Conservation (phyloP, 1,140 invertebrate genomes). For the Brachionus asplanchnoidis region DNA sequence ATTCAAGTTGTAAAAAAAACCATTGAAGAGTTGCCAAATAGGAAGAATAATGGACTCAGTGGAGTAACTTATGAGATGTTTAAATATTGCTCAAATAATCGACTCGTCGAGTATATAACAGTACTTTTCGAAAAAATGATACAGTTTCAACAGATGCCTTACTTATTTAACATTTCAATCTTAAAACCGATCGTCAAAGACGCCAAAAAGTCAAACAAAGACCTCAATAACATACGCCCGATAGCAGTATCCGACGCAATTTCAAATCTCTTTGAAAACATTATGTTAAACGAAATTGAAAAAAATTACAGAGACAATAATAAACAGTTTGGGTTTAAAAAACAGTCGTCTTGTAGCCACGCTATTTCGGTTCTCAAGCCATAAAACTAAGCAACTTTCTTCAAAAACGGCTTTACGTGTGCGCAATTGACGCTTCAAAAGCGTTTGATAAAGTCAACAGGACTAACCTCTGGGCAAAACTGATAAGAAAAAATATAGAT, state of each 20-base stretch:
- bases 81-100: background rate
- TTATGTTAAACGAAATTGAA: background rate
- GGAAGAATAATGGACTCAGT: background rate
- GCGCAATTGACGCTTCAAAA: background rate
- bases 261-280: background rate
- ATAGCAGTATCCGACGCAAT: background rate
- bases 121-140: background rate
- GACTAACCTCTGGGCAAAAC: background rate
- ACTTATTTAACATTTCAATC: slow-evolving; percentile 18
- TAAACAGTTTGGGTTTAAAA: slow-evolving; percentile 1
- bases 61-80: background rate
- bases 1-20: background rate
- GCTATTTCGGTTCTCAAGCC: background rate
- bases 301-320: background rate
- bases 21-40: slow-evolving; percentile 8
- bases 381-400: background rate
- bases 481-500: background rate
- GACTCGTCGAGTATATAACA: background rate
- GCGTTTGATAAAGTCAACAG: slow-evolving; percentile 5
- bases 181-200: slow-evolving; percentile 3
- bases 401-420: background rate
- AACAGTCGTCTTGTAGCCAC: background rate
- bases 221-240: background rate
- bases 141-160: background rate
- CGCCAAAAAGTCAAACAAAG: background rate